Base-by-base conservation (phyloP, 2,797 vertebrate genomes). In the Enoplosus armatus region DNA sequence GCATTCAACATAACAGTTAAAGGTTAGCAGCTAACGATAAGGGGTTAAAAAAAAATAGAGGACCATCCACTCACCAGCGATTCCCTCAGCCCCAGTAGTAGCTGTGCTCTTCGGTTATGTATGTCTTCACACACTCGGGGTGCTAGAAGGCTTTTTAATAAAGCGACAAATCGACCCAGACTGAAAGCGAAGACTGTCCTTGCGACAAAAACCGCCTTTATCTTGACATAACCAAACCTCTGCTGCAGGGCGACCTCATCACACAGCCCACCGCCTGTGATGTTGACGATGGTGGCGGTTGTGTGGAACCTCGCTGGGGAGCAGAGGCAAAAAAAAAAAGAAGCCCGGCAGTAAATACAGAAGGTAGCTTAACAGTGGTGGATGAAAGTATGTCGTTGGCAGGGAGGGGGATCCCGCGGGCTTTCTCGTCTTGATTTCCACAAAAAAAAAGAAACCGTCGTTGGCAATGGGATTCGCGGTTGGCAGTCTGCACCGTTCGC, bases 51-150 rank as follows among this genome's bases (percentile, higher is more conserved):
- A 37, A 58, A 8, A 74, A 55, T 10, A 22, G 5, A 50, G 24
- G 24, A 72, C 4, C 61, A 12, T 48, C 3, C 31, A 92, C 92
- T 94, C 80, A 94, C 92, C 93, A 41, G 74, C 66, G 48, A 37
- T 24, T 62, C 67, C 70, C 78, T 73, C 82, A 33, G 80, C 51
- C 73, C 60, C 70, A 4, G 59, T 6, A 54, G 74, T 8, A 66
- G 71, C 75, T 39, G 0, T 73, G 27, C 63, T 50, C 65, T 45
- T 74, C 80, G 43, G 43, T 4, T 14, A 1, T 15, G 65, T 64
- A 1, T 68, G 48, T 84, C 82, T 81, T 84, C 84, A 51, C 78
- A 43, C 77, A 58, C 58, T 26, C 54, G 2, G 5, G 47, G 58
- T 48, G 33, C 45, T 20, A 1, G 11, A 1, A 15, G 48, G 55